A percentile compares a stretch with the other conserved stretches of the same genome.
phyloP scores from a whole-genome alignment of 35 echinoderm and acorn worm genomes.

The Antedon bifida region DNA sequence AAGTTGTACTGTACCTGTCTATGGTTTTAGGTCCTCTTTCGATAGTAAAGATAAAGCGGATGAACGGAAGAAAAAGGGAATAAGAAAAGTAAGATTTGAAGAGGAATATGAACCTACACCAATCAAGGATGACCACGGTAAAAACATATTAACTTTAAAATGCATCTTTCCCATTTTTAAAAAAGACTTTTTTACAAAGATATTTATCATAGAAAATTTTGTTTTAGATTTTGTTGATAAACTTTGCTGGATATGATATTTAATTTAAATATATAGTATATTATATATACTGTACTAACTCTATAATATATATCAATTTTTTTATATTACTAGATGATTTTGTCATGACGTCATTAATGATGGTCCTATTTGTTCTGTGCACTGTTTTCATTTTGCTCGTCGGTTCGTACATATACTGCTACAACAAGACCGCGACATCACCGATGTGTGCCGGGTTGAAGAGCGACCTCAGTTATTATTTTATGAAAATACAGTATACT shows the following conservation, averaged over 20 bases:
- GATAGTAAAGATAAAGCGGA: neutral
- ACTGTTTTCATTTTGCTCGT: slow-evolving; percentile 55
- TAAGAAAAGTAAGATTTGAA: neutral
- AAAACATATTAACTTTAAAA: neutral
- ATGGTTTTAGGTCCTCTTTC: neutral
- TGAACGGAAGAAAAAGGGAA: neutral
- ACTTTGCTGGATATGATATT: no score
- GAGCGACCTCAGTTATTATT: slow-evolving; percentile 77
- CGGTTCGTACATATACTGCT: slow-evolving; percentile 67
- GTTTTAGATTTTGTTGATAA: no score
- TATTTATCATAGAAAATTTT: no score
- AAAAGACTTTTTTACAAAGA: no score
- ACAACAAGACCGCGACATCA: slow-evolving; percentile 20
- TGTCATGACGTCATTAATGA: slow-evolving; percentile 60
- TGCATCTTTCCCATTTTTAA: no score
- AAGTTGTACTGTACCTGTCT: neutral
- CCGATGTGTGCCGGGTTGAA: slow-evolving; percentile 47
- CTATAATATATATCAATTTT: no score
- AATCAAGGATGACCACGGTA: neutral
- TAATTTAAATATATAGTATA: no score
- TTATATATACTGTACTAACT: no score
- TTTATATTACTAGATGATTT: slow-evolving; percentile 60
- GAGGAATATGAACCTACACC: neutral
- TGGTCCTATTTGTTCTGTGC: slow-evolving; percentile 73
- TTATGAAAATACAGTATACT: slow-evolving; percentile 53